phyloP scores from a whole-genome alignment of 2,797 vertebrate species.

The Spheniscus humboldti region DNA sequence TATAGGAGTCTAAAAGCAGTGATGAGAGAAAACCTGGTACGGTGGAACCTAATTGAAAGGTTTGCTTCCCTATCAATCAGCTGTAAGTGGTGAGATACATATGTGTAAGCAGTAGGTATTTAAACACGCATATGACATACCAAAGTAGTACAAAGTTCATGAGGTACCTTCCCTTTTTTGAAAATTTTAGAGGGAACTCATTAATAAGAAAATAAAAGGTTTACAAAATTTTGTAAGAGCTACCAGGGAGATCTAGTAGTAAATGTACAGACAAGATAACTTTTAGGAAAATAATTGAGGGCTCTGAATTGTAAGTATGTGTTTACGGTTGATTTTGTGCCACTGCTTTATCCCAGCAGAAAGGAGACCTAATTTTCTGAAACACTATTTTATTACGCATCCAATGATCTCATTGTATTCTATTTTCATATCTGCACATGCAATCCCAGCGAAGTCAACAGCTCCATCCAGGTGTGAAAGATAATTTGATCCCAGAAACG shows the following conservation, averaged over 20 bases:
- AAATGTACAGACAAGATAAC: neutral
- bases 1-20: neutral
- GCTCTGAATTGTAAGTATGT: neutral
- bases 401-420: neutral
- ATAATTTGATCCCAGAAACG: neutral
- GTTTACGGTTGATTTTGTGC: neutral
- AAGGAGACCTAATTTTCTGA: neutral
- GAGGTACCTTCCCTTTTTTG: neutral
- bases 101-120: neutral
- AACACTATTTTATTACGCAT: neutral
- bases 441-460: neutral
- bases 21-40: neutral
- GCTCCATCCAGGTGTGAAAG: neutral
- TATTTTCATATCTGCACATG: neutral
- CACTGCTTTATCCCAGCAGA: neutral
- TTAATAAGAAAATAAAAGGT: neutral
- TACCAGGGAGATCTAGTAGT: neutral
- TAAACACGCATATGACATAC: neutral
- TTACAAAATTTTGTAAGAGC: neutral
- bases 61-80: neutral
- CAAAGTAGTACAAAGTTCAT: neutral
- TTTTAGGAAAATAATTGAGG: neutral
- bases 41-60: neutral
- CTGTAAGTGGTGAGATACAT: neutral
- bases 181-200: neutral